Percentiles rank a stretch among this genome's conserved stretches.
phyloP scores from a whole-genome alignment of 1,140 invertebrate species.

The Platyscapa corneri region DNA sequence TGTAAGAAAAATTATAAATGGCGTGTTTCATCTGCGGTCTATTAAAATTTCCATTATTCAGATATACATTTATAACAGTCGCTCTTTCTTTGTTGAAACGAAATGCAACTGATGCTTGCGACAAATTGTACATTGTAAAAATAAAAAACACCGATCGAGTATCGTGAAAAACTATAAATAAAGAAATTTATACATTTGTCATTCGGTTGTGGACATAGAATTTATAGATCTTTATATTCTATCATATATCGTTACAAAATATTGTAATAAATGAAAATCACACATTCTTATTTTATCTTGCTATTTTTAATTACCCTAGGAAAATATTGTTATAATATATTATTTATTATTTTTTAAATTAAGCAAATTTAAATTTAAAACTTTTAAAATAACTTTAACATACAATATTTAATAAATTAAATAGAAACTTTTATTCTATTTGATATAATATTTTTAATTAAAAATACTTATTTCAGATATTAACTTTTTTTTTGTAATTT shows the following conservation, averaged over 20 bases:
- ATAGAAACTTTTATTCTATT: no score
- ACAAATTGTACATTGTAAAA: slow-evolving; percentile 54
- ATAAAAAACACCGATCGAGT: slow-evolving; percentile 40
- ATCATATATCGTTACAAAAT: slow-evolving; percentile 67
- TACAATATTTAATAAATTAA: no score
- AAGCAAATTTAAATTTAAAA: no score
- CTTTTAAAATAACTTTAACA: no score
- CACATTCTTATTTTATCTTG: slow-evolving; percentile 33
- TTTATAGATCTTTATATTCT: slow-evolving; percentile 72
- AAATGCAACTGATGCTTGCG: slow-evolving; percentile 55
- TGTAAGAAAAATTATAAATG: slow-evolving; percentile 12
- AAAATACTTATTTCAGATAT: no score
- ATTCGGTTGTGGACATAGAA: slow-evolving; percentile 71
- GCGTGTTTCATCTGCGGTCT: slow-evolving; percentile 41
- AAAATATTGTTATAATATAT: not conserved
- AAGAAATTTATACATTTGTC: slow-evolving; percentile 65
- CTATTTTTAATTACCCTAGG: not conserved
- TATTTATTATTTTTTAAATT: no score
- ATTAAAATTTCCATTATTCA: slow-evolving; percentile 53
- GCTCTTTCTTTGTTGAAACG: slow-evolving; percentile 54
- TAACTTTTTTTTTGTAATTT: no score
- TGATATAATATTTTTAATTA: no score
- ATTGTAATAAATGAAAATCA: slow-evolving; percentile 64
- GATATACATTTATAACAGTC: slow-evolving; percentile 57
- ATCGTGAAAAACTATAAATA: slow-evolving; percentile 56